Evolutionary conservation across 2,888 invertebrate species (phyloP), one percentile per base, ranked within the genome.

Genomic region (Latrodectus elegans): DNA sequence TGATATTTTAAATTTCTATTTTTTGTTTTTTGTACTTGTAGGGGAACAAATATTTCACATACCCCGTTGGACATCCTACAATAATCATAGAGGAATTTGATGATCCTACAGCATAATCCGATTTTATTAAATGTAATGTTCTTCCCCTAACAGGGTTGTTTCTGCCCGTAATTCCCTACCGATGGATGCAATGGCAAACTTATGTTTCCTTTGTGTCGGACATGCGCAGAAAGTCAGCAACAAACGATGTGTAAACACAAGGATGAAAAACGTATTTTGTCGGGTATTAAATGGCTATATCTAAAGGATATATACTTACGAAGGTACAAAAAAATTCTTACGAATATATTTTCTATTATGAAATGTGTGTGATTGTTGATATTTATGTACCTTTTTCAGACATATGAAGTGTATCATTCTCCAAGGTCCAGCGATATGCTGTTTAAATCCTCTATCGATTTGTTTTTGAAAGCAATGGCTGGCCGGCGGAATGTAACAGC

Each of bases 391-490:
- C 38, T 38, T 38, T 38, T 73, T 38, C n/a, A 75, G 75, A 64
- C 65, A 2, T 49, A 75, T 49, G 75, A 75, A 64, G 64, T 65
- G 11, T 68, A 68, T 52, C 78, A 68, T 68, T 78, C 68, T 52
- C 12, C 15, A 9, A 1, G 14, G 14, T 49, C 67, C 8, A 53
- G 11, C 9, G n/a, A 51, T 10, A 14, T 9, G 12, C 17, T 78
- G 9, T 78, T 78, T 12, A 70, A 17, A 14, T 67, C 68, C 8
- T 78, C 68, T 52, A 78, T 78, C 9, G 53, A 78, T 26, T 17
- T 70, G 52, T 78, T 78, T 53, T n/a, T 78, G 26, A 67, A 78
- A 68, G 68, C n/a, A 78, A 53, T 26, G 78, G 78, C 4, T 78
- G 78, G 68, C 78, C n/a, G 9, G 14, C 22, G 12, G 55, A 17